These are phyloP conservation scores for Drosophila ezoana DNA, from an alignment of 2,888 invertebrate species.

Conservation along the genomic window DNA sequence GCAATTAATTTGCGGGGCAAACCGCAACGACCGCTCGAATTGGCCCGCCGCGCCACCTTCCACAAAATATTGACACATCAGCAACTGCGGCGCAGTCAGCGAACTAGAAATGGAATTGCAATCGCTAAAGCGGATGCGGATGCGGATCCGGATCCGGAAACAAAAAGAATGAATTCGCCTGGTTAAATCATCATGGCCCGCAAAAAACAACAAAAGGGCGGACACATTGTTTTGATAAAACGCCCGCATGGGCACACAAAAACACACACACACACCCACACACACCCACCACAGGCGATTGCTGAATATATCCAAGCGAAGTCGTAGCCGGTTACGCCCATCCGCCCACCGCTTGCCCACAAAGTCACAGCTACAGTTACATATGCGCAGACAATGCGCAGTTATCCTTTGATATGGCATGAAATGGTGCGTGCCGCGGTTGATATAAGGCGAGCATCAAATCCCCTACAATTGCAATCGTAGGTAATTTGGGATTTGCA, in stretches of 20 bases:
- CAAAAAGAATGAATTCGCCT: constrained; percentile 66
- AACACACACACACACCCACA: constrained; percentile 15
- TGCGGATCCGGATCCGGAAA: constrained; percentile 18
- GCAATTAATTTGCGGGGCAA: constrained; percentile 80
- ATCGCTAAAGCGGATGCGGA: constrained; percentile 56
- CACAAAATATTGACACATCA: constrained; percentile 81
- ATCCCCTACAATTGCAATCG: constrained; percentile 50
- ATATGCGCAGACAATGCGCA: constrained; percentile 70
- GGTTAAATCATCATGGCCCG: constrained; percentile 54
- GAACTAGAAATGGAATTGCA: constrained; percentile 76
- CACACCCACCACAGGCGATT: neutral
- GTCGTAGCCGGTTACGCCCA: constrained; percentile 45
- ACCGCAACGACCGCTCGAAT: constrained; percentile 67
- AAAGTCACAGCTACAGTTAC: constrained; percentile 48
- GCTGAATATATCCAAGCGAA: neutral
- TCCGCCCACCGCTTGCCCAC: constrained; percentile 8
- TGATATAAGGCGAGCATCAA: constrained; percentile 31
- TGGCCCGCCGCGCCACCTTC: constrained; percentile 11
- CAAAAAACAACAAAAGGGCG: constrained; percentile 76
- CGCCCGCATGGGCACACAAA: constrained; percentile 68
- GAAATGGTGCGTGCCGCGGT: constrained; percentile 70
- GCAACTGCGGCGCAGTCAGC: constrained; percentile 50
- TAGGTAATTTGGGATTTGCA: neutral
- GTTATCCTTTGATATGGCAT: constrained; percentile 74
- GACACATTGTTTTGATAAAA: constrained; percentile 79